A percentile compares a stretch with the other conserved stretches of the same genome.
Conservation (phyloP, 1,140 invertebrate species). For the Nylanderia fulva region DNA sequence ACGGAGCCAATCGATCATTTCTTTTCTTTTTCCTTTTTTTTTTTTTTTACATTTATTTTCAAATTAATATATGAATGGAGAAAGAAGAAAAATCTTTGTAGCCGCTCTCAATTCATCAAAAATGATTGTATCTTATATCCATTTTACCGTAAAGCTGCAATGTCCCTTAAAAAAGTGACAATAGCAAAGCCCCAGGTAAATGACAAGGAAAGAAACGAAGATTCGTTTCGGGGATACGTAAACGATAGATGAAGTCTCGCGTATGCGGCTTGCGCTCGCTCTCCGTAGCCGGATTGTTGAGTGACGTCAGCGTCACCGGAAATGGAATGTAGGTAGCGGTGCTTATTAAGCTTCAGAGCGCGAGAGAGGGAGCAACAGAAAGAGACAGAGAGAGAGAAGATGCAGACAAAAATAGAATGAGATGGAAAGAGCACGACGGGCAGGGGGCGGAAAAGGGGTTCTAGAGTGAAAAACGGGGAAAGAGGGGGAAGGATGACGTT, state of each 20-base stretch:
- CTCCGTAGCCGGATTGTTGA: constrained; percentile 79
- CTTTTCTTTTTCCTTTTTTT: too few relatives aligned
- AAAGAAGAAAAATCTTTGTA: not conserved
- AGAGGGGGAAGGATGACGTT: constrained; percentile 77
- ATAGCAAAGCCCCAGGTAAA: not conserved
- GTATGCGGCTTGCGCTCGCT: constrained; percentile 73
- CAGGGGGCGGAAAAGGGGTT: constrained; percentile 54
- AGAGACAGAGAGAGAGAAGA: constrained; percentile 46
- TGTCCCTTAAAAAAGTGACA: not conserved
- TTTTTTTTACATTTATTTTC: not conserved
- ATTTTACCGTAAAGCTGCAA: not conserved
- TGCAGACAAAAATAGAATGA: not conserved
- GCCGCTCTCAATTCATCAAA: not conserved
- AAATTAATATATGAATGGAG: not conserved
- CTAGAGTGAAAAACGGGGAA: constrained; percentile 67
- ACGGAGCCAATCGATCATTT: not conserved
- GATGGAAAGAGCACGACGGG: constrained; percentile 30
- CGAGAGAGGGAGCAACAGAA: constrained; percentile 23
- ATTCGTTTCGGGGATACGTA: constrained; percentile 48
- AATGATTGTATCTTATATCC: not conserved
- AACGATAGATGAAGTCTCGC: constrained; percentile 61
- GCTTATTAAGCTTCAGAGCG: constrained; percentile 83
- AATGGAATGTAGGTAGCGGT: constrained; percentile 86
- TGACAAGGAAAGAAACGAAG: constrained; percentile 2
- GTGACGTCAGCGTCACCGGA: constrained; percentile 85